A percentile compares a stretch with the other conserved stretches of the same genome.
Evolutionary conservation across 2,113 vertebrate species (phyloP).

Genomic region (Campylomormyrus tamandua): DNA sequence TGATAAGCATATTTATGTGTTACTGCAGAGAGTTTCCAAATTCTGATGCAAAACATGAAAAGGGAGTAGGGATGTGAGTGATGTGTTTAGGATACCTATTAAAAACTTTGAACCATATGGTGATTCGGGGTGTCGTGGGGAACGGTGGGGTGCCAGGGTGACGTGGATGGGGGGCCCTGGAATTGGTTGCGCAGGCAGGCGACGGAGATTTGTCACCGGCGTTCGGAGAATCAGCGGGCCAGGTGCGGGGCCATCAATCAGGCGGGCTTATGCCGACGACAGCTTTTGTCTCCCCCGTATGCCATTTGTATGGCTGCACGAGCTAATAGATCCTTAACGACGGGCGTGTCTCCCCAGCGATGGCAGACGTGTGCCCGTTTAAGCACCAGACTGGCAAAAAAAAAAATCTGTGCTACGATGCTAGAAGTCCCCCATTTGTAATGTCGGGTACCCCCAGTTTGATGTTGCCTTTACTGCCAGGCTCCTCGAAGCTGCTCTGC

Average conservation of each 20-base stretch:
- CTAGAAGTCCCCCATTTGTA: neutral
- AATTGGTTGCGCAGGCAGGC: constrained; percentile 18
- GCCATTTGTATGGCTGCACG: constrained; percentile 64
- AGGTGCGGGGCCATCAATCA: constrained; percentile 64
- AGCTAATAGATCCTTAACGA: constrained; percentile 69
- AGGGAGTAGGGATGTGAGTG: constrained; percentile 32
- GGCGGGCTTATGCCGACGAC: constrained; percentile 57
- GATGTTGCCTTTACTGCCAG: neutral
- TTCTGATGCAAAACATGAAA: constrained; percentile 45
- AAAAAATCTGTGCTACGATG: neutral
- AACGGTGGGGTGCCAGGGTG: constrained; percentile 3
- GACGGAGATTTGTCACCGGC: constrained; percentile 53
- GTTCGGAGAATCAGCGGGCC: constrained; percentile 60
- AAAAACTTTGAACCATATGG: constrained; percentile 33
- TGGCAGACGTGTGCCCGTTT: neutral
- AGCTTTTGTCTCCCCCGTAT: constrained; percentile 60
- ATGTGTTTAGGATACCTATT: constrained; percentile 46
- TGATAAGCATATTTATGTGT: constrained; percentile 54
- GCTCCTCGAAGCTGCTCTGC: neutral
- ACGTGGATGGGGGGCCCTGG: constrained; percentile 7
- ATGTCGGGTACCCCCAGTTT: neutral
- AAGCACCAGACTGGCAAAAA: constrained; percentile 12
- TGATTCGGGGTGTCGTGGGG: neutral
- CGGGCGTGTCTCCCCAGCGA: constrained; percentile 26
- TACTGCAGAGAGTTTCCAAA: constrained; percentile 34